These are phyloP conservation scores for Oncorhynchus clarkii DNA, from an alignment of 2,113 vertebrate species.

Conservation along the genomic window DNA sequence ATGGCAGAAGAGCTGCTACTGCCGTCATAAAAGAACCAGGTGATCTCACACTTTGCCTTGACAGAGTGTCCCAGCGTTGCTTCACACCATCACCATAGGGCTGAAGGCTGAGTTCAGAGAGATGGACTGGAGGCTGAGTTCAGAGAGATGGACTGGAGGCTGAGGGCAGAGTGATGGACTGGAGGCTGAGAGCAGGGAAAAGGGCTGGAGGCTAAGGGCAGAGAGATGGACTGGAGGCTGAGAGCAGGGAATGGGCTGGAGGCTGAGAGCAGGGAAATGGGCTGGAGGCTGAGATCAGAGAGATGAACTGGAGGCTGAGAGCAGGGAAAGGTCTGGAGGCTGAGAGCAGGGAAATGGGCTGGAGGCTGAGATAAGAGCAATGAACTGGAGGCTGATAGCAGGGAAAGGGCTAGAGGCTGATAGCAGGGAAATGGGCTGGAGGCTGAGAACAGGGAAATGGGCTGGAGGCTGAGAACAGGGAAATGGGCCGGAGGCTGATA, in stretches of 20 bases:
- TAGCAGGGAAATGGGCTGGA: too few species aligned
- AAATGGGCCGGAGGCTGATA: too few species aligned
- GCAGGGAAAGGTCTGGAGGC: neutral
- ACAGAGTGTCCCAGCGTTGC: neutral
- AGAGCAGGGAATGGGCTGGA: neutral
- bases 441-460: too few species aligned
- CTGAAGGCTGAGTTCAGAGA: neutral
- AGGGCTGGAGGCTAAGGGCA: neutral
- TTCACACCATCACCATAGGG: neutral
- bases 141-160: neutral
- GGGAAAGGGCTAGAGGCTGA: too few species aligned
- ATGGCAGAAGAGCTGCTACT: neutral
- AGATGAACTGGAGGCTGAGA: neutral
- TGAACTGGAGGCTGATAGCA: neutral
- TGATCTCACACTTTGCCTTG: neutral
- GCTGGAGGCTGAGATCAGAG: neutral
- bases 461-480: too few species aligned
- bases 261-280: neutral
- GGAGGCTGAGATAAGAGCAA: neutral
- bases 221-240: neutral
- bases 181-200: neutral
- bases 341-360: neutral
- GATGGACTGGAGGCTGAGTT: neutral
- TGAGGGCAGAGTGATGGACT: neutral
- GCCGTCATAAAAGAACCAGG: neutral